Conservation (phyloP, 2,797 vertebrate species). For the Meriones psammophilus region DNA sequence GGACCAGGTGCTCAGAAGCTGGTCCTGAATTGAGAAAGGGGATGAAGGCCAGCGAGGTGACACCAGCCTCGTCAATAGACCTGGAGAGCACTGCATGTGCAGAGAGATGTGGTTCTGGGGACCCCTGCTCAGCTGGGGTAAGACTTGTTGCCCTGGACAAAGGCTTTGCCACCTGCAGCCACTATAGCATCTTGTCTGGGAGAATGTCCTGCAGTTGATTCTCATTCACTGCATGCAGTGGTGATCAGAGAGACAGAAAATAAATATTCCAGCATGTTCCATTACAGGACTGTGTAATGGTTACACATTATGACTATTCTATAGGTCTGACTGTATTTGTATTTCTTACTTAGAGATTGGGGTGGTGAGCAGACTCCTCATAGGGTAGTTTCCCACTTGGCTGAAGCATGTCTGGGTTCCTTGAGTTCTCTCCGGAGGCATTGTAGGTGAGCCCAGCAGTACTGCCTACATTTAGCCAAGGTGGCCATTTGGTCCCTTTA, state of each 20-base stretch:
- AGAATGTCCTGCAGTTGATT: not conserved
- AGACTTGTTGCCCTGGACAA: fast-evolving
- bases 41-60: fast-evolving
- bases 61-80: not conserved
- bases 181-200: not conserved
- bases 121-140: not conserved
- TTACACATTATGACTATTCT: not conserved
- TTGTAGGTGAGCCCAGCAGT: fast-evolving
- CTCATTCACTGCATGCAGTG: not conserved
- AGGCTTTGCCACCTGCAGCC: not conserved
- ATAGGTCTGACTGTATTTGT: not conserved
- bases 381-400: fast-evolving
- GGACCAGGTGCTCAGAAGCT: fast-evolving
- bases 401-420: not conserved
- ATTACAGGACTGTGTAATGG: not conserved
- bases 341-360: not conserved
- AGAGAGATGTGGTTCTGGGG: fast-evolving
- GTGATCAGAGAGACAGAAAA: not conserved
- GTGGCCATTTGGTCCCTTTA: fast-evolving
- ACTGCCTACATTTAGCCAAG: not conserved
- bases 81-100: fast-evolving
- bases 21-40: no score
- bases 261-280: not conserved
- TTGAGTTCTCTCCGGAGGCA: fast-evolving
- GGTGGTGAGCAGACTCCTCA: fast-evolving